A percentile compares a stretch with the other conserved stretches of the same genome.
Evolutionary conservation across 1,140 invertebrate genomes (phyloP).

Genomic region (Drosophila insularis): DNA sequence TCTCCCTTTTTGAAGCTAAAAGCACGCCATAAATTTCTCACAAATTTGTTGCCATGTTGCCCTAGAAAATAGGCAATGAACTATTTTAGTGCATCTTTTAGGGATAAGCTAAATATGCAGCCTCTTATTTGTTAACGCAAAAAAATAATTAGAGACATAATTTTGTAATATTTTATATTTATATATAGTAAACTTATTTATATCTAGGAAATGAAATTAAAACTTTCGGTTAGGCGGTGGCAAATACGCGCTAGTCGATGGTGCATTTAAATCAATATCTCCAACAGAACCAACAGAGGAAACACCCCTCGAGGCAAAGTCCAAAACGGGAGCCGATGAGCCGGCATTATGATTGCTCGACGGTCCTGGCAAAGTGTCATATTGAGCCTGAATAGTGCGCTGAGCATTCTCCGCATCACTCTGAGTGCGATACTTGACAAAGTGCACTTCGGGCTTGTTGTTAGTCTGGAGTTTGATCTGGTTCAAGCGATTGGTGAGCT

Average conservation of each 20-base stretch:
- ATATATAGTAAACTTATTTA: background rate
- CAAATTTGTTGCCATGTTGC: too few species aligned
- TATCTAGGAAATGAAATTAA: conserved; percentile 19
- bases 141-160: background rate
- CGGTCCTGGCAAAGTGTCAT: conserved; percentile 60
- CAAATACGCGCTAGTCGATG: conserved; percentile 63
- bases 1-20: too few species aligned
- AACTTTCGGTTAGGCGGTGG: conserved; percentile 65
- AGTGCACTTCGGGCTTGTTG: conserved; percentile 88
- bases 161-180: conserved; percentile 22
- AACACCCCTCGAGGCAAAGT: conserved; percentile 54
- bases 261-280: conserved; percentile 24
- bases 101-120: too few species aligned
- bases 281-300: background rate
- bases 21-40: too few species aligned
- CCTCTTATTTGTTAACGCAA: background rate
- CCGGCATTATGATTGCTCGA: conserved; percentile 59
- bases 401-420: conserved; percentile 82
- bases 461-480: conserved; percentile 49
- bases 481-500: conserved; percentile 59
- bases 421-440: conserved; percentile 88
- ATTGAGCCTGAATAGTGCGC: conserved; percentile 69
- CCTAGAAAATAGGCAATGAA: too few species aligned
- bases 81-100: too few species aligned
- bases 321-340: conserved; percentile 51